These are phyloP conservation scores for Leptocoma aspasia DNA, from an alignment of 2,113 vertebrate genomes.

Conservation along the genomic window DNA sequence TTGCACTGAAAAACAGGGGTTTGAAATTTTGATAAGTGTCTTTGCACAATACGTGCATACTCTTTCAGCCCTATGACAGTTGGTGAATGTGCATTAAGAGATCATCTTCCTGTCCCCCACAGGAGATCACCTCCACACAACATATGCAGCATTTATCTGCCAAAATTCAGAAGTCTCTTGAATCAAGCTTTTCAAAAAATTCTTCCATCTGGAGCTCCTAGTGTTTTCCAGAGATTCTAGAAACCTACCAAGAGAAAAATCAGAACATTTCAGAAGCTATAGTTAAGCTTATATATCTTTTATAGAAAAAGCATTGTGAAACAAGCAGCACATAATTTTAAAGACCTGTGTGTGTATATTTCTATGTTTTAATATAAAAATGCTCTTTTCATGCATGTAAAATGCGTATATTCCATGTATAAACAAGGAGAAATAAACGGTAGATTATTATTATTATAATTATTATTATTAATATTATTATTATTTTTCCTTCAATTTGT, in stretches of 20 bases:
- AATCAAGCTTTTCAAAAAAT: constrained; percentile 56
- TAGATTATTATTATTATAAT: not conserved
- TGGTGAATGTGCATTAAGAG: constrained; percentile 60
- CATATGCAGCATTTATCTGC: constrained; percentile 72
- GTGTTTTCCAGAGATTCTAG: constrained; percentile 47
- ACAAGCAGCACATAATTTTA: not conserved
- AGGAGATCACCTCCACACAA: constrained; percentile 66
- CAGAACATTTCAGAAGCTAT: not conserved
- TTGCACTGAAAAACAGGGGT: not conserved
- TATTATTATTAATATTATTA: too few relatives aligned
- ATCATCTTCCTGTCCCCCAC: constrained; percentile 69
- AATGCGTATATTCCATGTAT: not conserved
- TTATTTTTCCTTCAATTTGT: not conserved
- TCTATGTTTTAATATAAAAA: not conserved
- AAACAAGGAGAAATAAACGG: not conserved
- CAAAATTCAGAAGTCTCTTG: constrained; percentile 64
- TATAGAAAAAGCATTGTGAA: not conserved
- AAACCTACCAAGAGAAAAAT: constrained; percentile 33
- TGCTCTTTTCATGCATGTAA: not conserved
- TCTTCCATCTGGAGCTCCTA: constrained; percentile 63
- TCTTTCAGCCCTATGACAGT: constrained; percentile 42
- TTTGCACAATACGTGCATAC: not conserved
- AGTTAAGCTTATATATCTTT: not conserved
- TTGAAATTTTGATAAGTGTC: constrained; percentile 22
- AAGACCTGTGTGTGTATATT: not conserved